Base-by-base conservation (phyloP, 2,113 vertebrate genomes). In the Callopanchax toddi region DNA sequence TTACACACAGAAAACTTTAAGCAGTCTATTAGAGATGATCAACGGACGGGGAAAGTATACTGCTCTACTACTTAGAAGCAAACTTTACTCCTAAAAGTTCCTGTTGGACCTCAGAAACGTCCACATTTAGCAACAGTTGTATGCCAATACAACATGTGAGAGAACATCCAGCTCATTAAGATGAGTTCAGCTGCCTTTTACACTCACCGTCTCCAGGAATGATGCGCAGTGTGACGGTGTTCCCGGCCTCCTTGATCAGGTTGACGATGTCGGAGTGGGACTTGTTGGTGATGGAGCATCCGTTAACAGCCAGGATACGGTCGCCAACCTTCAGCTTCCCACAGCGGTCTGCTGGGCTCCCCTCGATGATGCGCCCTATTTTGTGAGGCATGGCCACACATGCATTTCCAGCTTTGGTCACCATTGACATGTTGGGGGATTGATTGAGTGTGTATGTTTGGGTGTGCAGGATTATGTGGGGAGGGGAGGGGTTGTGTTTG, bases 311-410 rank as follows among this genome's bases (percentile, higher is more conserved):
- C 93, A 99, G 91, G 93, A 99, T 99, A 71, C 98, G 95, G 91
- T 99, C 97, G 70, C 98, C 98, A 17, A 99, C 98, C 90, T 99
- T 99, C 93, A 99, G 95, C 92, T 96, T 97, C 83, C 97, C 96
- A 8, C 97, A 99, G 85, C 97, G 98, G 92, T 99, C 98, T 6
- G 98, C 98, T 16, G 98, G 97, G 84, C 98, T 99, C 82, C 96
- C 97, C 91, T 99, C 97, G 78, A 99, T 99, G 92, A 99, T 99
- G 89, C 96, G 95, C 87, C 98, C 98, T 99, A 99, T 99, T 99
- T 99, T 99, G 95, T 99, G 97, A 94, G 97, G 97, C 97, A 99
- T 99, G 94, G 97, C 97, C 94, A 98, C 97, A 97, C 97, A 98
- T 93, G 97, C 95, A 96, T 99, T 99, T 92, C 97, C 96, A 91